Conservation (phyloP, 2,797 vertebrate species). For the Xiphorhynchus erythropygius region DNA sequence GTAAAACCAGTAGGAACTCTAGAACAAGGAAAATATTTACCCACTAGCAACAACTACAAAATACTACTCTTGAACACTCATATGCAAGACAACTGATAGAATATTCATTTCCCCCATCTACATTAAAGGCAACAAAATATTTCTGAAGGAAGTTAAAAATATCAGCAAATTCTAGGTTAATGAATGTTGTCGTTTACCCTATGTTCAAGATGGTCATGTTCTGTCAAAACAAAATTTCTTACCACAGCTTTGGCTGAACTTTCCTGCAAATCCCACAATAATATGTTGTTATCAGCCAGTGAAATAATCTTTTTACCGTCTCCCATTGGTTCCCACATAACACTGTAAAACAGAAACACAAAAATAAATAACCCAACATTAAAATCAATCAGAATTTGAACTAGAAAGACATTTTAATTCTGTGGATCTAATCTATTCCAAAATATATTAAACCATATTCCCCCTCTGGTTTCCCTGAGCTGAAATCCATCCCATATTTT, state of each 20-base stretch:
- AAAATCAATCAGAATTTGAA: background rate
- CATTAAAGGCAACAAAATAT: background rate
- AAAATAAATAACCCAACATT: background rate
- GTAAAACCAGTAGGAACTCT: background rate
- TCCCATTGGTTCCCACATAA: constrained; percentile 95
- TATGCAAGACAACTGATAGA: background rate
- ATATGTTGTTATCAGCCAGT: constrained; percentile 90
- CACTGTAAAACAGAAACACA: constrained; percentile 74
- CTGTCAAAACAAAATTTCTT: constrained; percentile 54
- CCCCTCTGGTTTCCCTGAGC: background rate
- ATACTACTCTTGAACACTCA: background rate
- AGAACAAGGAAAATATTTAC: background rate
- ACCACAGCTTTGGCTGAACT: constrained; percentile 89
- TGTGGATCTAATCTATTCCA: background rate
- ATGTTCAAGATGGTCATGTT: background rate
- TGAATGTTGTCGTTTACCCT: background rate
- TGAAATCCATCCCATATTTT: background rate
- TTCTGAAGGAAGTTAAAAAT: background rate
- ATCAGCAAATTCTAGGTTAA: background rate
- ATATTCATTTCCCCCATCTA: background rate
- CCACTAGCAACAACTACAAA: background rate
- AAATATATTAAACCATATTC: background rate
- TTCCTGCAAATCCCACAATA: constrained; percentile 95
- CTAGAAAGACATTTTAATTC: background rate
- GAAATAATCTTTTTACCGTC: constrained; percentile 92